Evolutionary conservation across 2,113 vertebrate species (phyloP).

Genomic region (Pongo pygmaeus): DNA sequence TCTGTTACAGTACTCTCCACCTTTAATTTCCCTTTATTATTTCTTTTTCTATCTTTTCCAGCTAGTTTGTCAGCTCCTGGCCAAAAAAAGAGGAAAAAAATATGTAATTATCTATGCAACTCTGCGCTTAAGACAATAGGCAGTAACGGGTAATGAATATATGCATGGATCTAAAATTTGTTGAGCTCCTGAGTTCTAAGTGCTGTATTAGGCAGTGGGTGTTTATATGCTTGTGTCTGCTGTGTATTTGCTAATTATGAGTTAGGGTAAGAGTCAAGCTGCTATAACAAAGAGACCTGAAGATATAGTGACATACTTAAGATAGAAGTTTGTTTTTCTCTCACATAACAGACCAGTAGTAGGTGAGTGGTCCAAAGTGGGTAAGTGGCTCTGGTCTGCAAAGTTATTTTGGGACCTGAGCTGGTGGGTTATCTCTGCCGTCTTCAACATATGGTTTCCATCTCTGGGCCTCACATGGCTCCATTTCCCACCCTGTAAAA

Average conservation of each 20-base stretch:
- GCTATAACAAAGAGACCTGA: neutral
- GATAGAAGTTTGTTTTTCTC: neutral
- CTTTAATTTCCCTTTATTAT: slow-evolving; percentile 1
- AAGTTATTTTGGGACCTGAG: neutral
- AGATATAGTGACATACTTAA: neutral
- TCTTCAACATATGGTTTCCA: neutral
- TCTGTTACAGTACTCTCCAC: neutral
- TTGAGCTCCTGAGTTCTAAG: neutral
- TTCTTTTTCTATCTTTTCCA: neutral
- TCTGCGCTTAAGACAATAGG: neutral
- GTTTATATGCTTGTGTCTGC: neutral
- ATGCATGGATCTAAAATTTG: neutral
- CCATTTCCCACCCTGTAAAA: neutral
- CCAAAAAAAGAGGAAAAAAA: neutral
- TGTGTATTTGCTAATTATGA: neutral
- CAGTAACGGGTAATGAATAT: neutral
- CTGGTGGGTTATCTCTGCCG: neutral
- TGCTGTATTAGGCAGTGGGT: neutral
- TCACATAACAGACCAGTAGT: neutral
- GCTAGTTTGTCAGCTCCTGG: neutral
- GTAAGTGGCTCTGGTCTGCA: neutral
- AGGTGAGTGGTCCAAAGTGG: neutral
- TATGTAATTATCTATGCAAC: neutral
- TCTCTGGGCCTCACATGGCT: neutral
- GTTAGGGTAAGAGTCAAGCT: neutral